Percentiles rank a stretch among this genome's conserved stretches.
Evolutionary conservation across 2,113 vertebrate genomes (phyloP).

Genomic region (Lasiurus cinereus): DNA sequence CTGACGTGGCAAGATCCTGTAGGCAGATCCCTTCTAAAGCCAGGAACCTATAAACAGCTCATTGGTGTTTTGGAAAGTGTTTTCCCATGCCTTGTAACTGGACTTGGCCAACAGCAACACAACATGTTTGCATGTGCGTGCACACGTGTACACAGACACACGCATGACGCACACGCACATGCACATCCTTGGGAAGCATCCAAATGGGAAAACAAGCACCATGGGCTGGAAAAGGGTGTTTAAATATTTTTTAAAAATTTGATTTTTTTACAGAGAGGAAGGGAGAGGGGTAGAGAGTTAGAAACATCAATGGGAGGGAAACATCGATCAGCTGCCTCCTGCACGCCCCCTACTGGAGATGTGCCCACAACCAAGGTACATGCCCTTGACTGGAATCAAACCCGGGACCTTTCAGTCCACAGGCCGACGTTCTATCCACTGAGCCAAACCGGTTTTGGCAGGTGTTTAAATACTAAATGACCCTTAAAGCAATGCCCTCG

Average conservation of each 20-base stretch:
- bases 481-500: not conserved
- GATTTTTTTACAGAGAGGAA: no score
- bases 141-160: no score
- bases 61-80: constrained; percentile 29
- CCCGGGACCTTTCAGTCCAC: no score
- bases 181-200: not conserved
- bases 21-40: not conserved
- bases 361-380: no score
- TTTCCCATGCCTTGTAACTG: not conserved
- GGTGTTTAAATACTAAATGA: not conserved
- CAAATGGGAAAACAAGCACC: not conserved
- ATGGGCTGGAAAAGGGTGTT: not conserved
- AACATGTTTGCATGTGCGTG: not conserved
- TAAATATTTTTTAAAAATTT: not conserved
- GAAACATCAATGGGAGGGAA: no score
- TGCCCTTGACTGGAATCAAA: no score
- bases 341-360: no score
- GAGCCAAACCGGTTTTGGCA: no score
- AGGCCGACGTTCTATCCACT: no score
- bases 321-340: no score
- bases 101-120: not conserved
- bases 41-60: constrained; percentile 6
- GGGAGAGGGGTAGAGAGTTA: no score
- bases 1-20: not conserved
- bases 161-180: not conserved